Base-by-base conservation (phyloP, 1,140 invertebrate genomes). In the Trichonephila clavipes region DNA sequence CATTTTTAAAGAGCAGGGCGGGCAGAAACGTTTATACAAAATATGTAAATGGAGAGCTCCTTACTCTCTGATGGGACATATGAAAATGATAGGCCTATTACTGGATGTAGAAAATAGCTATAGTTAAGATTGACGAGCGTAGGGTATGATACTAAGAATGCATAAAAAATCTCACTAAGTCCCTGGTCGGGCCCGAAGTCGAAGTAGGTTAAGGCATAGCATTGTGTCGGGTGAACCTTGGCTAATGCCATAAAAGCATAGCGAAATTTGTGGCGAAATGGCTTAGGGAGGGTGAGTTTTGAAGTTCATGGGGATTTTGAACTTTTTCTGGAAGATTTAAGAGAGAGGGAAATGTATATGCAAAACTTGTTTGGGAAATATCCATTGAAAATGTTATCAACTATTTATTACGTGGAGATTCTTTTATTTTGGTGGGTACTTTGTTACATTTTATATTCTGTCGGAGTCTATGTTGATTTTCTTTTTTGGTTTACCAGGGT, bases 71-170 rank as follows among this genome's bases (percentile, higher is more conserved):
- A 90, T 90, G 44, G 88, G n/a, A 44, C 88, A 90, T 66, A 90
- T 90, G 88, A 77, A 90, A 90, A 90, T 90, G 88, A 90, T 90
- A 90, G 88, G 88, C 88, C 88, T 90, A 90, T 90, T 90, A 90
- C 88, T 24, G 88, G 14, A 77, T 59, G 69, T 58, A 77, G 66
- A n/a, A 77, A 90, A 90, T 51, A 77, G 88, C 88, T 44, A 58
- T 77, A 90, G 66, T 90, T 90, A 77, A 90, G 88, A 90, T 90
- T 90, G 66, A 90, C 66, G 88, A 90, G 40, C 34, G 24, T 16
- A 34, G 24, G 24, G 24, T 77, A 16, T 24, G 69, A 6, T 34
- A 28, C 28, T 34, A 77, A 34, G 69, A 12, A 77, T 28, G 69
- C 12, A 77, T 16, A 77, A 77, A 77, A 77, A 77, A 34, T 34